Evolutionary conservation across 2,888 invertebrate genomes (phyloP).

Genomic region (Rhagonycha lutea): DNA sequence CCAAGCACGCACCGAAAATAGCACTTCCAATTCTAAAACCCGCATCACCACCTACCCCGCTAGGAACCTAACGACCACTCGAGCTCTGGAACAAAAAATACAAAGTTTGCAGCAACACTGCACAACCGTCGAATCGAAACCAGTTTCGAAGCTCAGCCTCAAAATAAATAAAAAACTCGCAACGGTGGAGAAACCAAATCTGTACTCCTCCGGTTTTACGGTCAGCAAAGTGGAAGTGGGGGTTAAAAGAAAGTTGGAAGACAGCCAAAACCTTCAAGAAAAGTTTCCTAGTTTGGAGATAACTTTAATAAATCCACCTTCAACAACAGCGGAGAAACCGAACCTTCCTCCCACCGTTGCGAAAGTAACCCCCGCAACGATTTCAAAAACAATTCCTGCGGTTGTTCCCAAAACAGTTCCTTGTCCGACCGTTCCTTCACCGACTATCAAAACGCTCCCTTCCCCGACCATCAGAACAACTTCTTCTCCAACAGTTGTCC

Average conservation of each 20-base stretch:
- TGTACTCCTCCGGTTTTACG: slow-evolving; percentile 48
- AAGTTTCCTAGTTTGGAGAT: slow-evolving; percentile 53
- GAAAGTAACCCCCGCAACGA: neutral
- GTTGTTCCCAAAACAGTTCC: neutral
- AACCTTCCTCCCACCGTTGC: neutral
- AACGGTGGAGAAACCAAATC: slow-evolving; percentile 24
- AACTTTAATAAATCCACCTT: slow-evolving; percentile 48
- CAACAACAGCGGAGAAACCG: neutral
- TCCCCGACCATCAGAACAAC: neutral
- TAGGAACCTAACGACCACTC: slow-evolving; percentile 8
- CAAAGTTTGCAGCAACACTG: slow-evolving; percentile 47
- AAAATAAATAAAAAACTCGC: slow-evolving; percentile 28
- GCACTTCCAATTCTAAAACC: slow-evolving; percentile 6
- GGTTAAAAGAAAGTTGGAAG: slow-evolving; percentile 48
- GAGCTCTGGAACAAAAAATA: slow-evolving; percentile 42
- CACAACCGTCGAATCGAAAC: slow-evolving; percentile 45
- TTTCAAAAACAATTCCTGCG: neutral
- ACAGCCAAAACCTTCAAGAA: slow-evolving; percentile 37
- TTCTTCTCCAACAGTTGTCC: neutral
- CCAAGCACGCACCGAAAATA: slow-evolving; percentile 23
- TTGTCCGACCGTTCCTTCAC: too few species aligned
- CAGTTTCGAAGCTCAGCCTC: slow-evolving; percentile 18
- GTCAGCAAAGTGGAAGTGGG: slow-evolving; percentile 54
- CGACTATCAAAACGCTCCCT: too few species aligned
- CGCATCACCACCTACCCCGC: slow-evolving; percentile 22